Evolutionary conservation across 2,113 vertebrate genomes (phyloP).

Genomic region (Colius striatus): DNA sequence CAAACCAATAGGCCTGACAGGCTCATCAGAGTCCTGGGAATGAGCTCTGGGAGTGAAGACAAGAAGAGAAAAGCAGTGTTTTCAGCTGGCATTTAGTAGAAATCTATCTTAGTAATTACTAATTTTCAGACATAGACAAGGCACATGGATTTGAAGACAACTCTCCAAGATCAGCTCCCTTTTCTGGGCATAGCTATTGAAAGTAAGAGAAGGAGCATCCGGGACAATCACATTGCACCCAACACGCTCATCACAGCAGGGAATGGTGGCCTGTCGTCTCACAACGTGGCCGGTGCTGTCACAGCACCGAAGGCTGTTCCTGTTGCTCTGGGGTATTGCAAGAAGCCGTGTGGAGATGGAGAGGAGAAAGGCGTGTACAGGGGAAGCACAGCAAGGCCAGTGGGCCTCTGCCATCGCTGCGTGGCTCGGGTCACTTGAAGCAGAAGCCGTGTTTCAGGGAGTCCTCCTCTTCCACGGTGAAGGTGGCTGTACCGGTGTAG

Average conservation of each 20-base stretch:
- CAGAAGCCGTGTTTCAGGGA: conserved; percentile 85
- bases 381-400: neutral
- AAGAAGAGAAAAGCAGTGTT: neutral
- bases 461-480: conserved; percentile 86
- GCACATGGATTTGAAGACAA: neutral
- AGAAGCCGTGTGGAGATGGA: rapidly evolving
- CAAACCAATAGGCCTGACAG: neutral
- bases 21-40: neutral
- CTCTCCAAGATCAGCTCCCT: neutral
- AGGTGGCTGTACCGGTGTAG: conserved; percentile 87
- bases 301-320: neutral
- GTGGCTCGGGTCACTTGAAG: conserved; percentile 75
- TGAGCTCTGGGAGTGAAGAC: neutral
- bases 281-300: neutral
- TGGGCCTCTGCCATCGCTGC: neutral
- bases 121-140: neutral
- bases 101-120: neutral
- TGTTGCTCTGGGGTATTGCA: neutral
- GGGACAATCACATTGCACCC: neutral
- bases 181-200: neutral
- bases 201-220: neutral
- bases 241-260: neutral
- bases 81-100: conserved; percentile 24
- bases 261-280: neutral
- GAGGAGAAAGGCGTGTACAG: neutral